phyloP scores from a whole-genome alignment of 2,888 invertebrate genomes.

The Dasypogon diadema region DNA sequence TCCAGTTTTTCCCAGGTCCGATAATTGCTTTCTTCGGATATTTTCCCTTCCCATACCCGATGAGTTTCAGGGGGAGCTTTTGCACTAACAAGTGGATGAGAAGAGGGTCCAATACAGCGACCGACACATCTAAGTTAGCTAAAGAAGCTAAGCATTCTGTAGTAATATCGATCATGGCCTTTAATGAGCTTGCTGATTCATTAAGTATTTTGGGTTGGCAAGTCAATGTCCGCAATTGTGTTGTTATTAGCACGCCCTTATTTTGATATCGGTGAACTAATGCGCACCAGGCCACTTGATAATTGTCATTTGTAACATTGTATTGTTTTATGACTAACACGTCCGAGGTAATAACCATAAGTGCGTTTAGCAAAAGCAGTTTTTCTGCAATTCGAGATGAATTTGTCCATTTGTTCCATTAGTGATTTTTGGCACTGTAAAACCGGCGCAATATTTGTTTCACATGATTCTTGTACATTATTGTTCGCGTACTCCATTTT shows the following conservation, averaged over 20 bases:
- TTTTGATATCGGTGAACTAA: neutral
- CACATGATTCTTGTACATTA: no score
- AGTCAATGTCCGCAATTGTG: neutral
- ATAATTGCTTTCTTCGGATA: neutral
- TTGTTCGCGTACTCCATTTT: no score
- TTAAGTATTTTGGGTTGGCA: neutral
- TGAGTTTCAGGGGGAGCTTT: neutral
- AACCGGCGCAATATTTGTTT: no score
- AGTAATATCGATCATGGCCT: neutral
- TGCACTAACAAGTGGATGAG: neutral
- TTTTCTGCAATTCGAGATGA: neutral
- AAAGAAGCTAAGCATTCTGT: neutral
- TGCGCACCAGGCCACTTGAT: neutral
- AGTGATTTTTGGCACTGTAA: neutral
- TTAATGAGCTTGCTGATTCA: slow-evolving; percentile 3
- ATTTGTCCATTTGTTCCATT: neutral
- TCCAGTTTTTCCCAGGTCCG: neutral
- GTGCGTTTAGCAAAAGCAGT: neutral
- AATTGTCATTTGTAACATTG: neutral
- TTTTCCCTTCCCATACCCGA: neutral
- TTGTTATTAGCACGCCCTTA: neutral
- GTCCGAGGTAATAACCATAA: neutral
- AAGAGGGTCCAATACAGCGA: neutral
- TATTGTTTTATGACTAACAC: neutral
- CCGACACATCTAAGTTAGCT: neutral